phyloP scores from a whole-genome alignment of 2,888 invertebrate genomes.

The Scrobipalpa atriplicella region DNA sequence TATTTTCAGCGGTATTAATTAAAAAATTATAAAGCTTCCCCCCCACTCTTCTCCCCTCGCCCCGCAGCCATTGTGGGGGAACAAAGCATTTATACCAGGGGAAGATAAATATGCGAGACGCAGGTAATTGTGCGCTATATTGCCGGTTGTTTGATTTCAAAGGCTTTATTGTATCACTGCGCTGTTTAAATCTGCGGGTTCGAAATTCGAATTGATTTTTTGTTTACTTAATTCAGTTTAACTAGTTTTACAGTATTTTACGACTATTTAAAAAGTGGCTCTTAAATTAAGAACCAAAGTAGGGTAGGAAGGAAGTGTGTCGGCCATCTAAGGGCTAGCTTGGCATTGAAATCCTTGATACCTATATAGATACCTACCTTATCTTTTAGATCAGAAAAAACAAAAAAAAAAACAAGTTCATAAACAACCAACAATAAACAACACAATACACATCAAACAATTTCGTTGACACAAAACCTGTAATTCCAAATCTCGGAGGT shows the following conservation, averaged over 20 bases:
- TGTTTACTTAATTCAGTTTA: not conserved
- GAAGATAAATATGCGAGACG: conserved; percentile 78
- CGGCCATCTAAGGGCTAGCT: too few relatives aligned
- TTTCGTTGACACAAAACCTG: not conserved
- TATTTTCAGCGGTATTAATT: conserved; percentile 81
- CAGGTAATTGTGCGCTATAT: conserved; percentile 78
- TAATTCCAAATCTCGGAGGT: conserved; percentile 46
- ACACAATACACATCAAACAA: conserved; percentile 5
- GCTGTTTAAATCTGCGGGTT: conserved; percentile 41
- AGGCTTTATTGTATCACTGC: conserved; percentile 62
- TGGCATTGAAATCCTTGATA: too few relatives aligned
- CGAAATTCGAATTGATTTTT: not conserved
- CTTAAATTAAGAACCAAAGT: too few relatives aligned
- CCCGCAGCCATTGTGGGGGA: conserved; percentile 65
- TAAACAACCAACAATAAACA: too few relatives aligned
- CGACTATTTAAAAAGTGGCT: too few relatives aligned
- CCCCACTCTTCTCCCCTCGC: conserved; percentile 41
- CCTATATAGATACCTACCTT: too few relatives aligned
- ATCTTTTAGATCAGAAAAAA: too few relatives aligned
- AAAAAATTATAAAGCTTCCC: conserved; percentile 82
- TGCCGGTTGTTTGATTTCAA: conserved; percentile 77
- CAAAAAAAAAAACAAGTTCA: too few relatives aligned
- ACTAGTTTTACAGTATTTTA: too few relatives aligned
- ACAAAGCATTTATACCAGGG: conserved; percentile 74
- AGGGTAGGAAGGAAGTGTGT: too few relatives aligned